These are phyloP conservation scores for Hippotragus niger DNA, from an alignment of 2,113 vertebrate genomes.

Conservation along the genomic window DNA sequence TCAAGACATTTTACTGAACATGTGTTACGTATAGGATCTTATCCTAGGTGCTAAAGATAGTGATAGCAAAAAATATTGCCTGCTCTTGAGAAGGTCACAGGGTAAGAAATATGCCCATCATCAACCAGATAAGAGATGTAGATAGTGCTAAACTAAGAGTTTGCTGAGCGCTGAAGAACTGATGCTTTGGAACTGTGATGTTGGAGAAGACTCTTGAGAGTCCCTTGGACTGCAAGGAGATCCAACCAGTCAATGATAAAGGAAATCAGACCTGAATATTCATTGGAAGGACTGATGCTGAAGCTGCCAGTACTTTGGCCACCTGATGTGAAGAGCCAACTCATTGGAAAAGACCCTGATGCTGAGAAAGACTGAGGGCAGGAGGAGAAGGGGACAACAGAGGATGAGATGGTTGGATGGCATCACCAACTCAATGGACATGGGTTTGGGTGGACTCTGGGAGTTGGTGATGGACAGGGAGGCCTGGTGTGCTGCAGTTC, in stretches of 20 bases:
- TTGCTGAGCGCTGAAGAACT: neutral
- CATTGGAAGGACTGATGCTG: neutral
- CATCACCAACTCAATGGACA: neutral
- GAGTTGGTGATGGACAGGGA: neutral
- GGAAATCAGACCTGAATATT: rapidly evolving
- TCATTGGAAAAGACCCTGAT: neutral
- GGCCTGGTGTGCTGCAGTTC: neutral
- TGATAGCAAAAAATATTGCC: neutral
- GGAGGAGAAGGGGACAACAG: neutral
- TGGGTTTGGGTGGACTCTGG: neutral
- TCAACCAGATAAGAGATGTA: neutral
- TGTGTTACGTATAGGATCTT: neutral
- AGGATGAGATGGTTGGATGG: neutral
- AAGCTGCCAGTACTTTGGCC: neutral
- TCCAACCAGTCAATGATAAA: neutral
- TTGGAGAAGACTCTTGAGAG: neutral
- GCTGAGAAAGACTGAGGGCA: neutral
- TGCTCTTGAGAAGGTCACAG: neutral
- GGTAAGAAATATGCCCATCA: neutral
- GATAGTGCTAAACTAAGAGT: neutral
- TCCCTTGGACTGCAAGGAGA: neutral
- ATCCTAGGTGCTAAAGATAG: neutral
- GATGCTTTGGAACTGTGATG: neutral
- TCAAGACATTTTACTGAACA: neutral
- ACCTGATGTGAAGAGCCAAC: neutral